Conservation (phyloP, 1,140 invertebrate genomes). For the Gonioctena quinquepunctata region DNA sequence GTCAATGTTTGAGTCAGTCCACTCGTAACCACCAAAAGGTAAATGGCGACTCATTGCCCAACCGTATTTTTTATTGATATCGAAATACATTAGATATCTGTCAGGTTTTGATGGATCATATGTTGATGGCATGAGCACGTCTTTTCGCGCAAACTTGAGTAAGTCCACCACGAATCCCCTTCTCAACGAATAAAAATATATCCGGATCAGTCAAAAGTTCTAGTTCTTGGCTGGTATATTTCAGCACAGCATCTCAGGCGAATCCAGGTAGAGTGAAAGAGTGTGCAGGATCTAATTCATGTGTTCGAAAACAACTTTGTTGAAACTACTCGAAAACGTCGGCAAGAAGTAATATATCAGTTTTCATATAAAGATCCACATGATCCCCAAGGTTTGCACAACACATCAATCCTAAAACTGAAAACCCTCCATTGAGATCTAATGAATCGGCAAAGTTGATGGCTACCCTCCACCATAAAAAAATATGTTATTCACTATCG, state of each 20-base stretch:
- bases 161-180: neutral
- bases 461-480: too few relatives aligned
- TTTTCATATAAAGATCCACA: slow-evolving; percentile 34
- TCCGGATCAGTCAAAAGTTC: slow-evolving; percentile 43
- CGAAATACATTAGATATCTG: too few relatives aligned
- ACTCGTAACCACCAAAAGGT: slow-evolving; percentile 57
- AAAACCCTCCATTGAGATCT: too few relatives aligned
- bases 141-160: neutral
- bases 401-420: too few relatives aligned
- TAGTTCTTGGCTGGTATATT: slow-evolving; percentile 41
- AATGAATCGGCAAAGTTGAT: too few relatives aligned
- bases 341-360: slow-evolving; percentile 51
- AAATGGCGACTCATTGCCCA: too few relatives aligned
- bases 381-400: too few relatives aligned
- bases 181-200: neutral
- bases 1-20: slow-evolving; percentile 47
- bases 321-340: slow-evolving; percentile 60
- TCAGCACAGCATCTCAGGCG: slow-evolving; percentile 43
- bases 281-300: slow-evolving; percentile 47
- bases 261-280: slow-evolving; percentile 48
- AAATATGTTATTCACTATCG: too few relatives aligned
- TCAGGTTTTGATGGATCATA: too few relatives aligned
- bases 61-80: too few relatives aligned
- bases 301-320: neutral
- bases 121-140: slow-evolving; percentile 46